phyloP scores from a whole-genome alignment of 2,113 vertebrate genomes.

The Sceloporus undulatus region DNA sequence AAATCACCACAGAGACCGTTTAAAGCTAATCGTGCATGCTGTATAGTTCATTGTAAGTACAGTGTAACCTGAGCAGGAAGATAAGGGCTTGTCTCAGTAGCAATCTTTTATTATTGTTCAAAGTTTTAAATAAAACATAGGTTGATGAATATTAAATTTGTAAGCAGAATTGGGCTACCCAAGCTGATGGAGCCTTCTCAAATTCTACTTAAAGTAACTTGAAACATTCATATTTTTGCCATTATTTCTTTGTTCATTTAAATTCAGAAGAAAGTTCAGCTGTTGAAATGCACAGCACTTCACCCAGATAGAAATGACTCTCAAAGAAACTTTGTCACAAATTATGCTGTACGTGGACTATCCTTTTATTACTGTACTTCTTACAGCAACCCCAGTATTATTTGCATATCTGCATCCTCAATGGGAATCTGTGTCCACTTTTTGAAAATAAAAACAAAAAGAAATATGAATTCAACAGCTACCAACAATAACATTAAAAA shows the following conservation, averaged over 20 bases:
- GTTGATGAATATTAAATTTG: conserved; percentile 40
- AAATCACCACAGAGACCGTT: conserved; percentile 71
- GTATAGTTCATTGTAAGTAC: conserved; percentile 15
- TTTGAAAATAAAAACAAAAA: neutral
- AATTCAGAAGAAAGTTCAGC: neutral
- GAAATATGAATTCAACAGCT: neutral
- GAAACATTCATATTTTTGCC: neutral
- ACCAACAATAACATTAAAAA: neutral
- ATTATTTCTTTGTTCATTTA: neutral
- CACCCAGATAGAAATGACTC: neutral
- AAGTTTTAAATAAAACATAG: conserved; percentile 60
- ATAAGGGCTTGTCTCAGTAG: conserved; percentile 55
- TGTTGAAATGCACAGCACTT: neutral
- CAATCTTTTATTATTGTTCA: conserved; percentile 54
- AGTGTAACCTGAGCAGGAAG: conserved; percentile 56
- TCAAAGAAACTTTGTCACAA: conserved; percentile 25
- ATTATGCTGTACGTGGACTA: neutral
- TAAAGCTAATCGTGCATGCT: conserved; percentile 65
- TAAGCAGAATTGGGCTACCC: conserved; percentile 14
- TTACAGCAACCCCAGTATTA: neutral
- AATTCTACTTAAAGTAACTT: conserved; percentile 35
- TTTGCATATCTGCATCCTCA: neutral
- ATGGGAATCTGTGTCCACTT: conserved; percentile 10
- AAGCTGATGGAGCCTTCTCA: conserved; percentile 28
- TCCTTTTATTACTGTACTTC: neutral